A percentile compares a stretch with the other conserved stretches of the same genome.
Conservation (phyloP, 2,888 invertebrate species). For the Clostera curtula region DNA sequence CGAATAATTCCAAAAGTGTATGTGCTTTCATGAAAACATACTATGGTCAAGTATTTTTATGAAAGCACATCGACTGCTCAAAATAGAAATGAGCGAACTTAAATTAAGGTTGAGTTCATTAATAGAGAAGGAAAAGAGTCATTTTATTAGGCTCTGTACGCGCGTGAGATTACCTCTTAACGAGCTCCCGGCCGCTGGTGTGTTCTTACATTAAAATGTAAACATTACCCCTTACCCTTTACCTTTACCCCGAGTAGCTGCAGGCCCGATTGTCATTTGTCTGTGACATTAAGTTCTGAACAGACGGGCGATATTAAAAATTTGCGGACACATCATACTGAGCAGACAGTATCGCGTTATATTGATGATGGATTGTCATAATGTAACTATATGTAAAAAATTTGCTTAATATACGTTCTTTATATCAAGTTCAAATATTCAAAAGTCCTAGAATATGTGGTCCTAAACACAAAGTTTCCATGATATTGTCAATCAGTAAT, state of each 20-base stretch:
- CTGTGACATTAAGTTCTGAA: conserved; percentile 38
- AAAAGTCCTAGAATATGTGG: too few relatives aligned
- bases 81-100: conserved; percentile 17
- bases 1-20: too few relatives aligned
- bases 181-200: conserved; percentile 39
- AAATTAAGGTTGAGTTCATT: conserved; percentile 48
- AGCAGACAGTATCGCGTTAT: too few relatives aligned
- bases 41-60: too few relatives aligned
- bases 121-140: conserved; percentile 52
- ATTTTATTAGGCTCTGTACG: conserved; percentile 36
- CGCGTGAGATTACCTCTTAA: conserved; percentile 58
- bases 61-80: conserved; percentile 6
- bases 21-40: too few relatives aligned
- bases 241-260: conserved; percentile 52
- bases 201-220: conserved; percentile 71
- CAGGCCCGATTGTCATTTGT: conserved; percentile 58
- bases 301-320: conserved; percentile 39
- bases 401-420: too few relatives aligned
- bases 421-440: too few relatives aligned
- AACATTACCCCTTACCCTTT: conserved; percentile 64
- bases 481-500: too few relatives aligned
- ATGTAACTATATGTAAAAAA: too few relatives aligned
- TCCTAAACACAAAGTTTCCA: too few relatives aligned
- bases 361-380: too few relatives aligned
- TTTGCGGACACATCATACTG: conserved; percentile 13